Conservation (phyloP, 1,140 invertebrate species). For the Drosophila sp. region DNA sequence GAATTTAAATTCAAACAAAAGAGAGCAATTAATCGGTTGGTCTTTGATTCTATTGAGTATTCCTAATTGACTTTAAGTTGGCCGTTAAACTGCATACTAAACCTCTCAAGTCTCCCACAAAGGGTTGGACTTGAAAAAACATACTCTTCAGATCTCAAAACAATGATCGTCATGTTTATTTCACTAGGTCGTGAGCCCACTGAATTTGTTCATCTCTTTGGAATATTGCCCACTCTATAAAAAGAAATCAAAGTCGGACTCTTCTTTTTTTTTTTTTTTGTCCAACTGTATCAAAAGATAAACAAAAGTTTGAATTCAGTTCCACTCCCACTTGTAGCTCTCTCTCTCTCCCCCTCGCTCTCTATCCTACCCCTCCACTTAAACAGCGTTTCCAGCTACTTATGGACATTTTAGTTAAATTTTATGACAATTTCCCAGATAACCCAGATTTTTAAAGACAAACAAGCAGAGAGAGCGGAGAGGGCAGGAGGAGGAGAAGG, state of each 20-base stretch:
- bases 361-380: conserved; percentile 3
- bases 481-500: not conserved
- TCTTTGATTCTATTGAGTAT: too few species aligned
- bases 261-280: conserved; percentile 24
- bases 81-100: too few species aligned
- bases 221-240: not conserved
- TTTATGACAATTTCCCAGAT: conserved; percentile 58
- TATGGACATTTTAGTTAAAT: conserved; percentile 77
- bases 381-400: conserved; percentile 54
- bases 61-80: too few species aligned
- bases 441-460: conserved; percentile 50
- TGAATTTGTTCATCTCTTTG: not conserved
- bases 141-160: too few species aligned
- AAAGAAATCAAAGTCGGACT: conserved; percentile 6
- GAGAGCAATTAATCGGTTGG: too few species aligned
- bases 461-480: conserved; percentile 5
- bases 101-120: too few species aligned
- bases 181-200: too few species aligned
- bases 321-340: conserved; percentile 58
- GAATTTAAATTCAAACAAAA: too few species aligned
- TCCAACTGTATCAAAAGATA: conserved; percentile 46
- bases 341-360: conserved; percentile 1
- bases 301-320: conserved; percentile 36
- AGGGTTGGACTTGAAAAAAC: too few species aligned
- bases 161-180: too few species aligned